Evolutionary conservation across 64 coral and sea anemone species (phyloP).

Genomic region (Pocillopora verrucosa): DNA sequence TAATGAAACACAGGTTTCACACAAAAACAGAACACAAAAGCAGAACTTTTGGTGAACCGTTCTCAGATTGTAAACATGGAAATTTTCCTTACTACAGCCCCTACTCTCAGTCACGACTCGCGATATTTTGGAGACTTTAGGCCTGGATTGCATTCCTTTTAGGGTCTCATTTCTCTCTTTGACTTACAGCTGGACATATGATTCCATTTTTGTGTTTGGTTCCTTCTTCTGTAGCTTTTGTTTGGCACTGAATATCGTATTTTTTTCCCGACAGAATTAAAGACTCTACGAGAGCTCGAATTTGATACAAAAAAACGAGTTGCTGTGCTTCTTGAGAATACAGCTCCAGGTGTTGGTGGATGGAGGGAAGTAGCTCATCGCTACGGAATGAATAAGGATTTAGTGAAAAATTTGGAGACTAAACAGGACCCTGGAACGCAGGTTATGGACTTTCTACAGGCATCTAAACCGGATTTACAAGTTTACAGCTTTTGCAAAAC

Average conservation of each 20-base stretch:
- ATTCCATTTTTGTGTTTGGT: too few relatives aligned
- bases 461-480: not conserved
- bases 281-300: not conserved
- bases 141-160: too few relatives aligned
- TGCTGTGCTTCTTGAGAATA: not conserved
- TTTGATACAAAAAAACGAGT: not conserved
- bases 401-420: not conserved
- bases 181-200: too few relatives aligned
- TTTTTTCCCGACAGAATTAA: not conserved
- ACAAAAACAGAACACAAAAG: too few relatives aligned
- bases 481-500: not conserved
- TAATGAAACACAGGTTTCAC: too few relatives aligned
- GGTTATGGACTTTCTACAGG: not conserved
- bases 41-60: too few relatives aligned
- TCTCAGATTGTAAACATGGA: too few relatives aligned
- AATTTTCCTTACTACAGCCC: too few relatives aligned
- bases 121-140: too few relatives aligned
- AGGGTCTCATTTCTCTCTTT: too few relatives aligned
- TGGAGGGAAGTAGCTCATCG: not conserved
- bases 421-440: not conserved
- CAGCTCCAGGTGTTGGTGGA: not conserved
- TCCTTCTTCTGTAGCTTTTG: too few relatives aligned
- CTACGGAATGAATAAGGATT: not conserved
- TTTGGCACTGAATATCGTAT: not conserved
- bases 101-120: too few relatives aligned